Evolutionary conservation across 2,113 vertebrate species (phyloP), one percentile per base, ranked within the genome.

Genomic region (Caretta caretta): DNA sequence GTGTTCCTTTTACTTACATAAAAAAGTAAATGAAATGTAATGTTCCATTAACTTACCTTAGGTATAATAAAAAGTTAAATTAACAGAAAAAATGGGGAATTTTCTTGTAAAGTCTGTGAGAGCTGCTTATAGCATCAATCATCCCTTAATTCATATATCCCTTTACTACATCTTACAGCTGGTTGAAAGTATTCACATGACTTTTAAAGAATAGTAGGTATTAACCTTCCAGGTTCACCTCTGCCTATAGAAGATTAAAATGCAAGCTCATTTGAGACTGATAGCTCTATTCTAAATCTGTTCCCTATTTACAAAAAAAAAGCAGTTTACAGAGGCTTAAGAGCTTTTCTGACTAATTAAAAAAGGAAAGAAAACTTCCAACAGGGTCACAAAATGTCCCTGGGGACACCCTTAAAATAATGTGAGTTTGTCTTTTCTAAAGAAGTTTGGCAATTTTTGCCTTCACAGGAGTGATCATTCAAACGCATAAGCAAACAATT

Each of bases 191-290:
- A 88, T 82, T 94, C 80, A 76, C 54, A 81, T 50, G 90, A 90
- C 96, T 90, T 97, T 94, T 96, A 93, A 97, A 91, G 93, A 85
- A 86, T 86, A 81, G 10, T 35, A 91, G 82, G 79, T 81, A 92
- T 96, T 96, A 96, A 72, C 89, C 49, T 92, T 93, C 86, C 91
- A 93, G 57, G 19, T 95, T 94, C 79, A 76, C 85, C 95, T 93
- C 91, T 62, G 48, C 88, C 50, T 93, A 84, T 24, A 90, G 83
- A 95, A 97, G 94, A 94, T 96, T 91, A 94, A 97, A 95, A 96
- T 46, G 8, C 4, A 59, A 92, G 56, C 9, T 95, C 72, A 83
- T 94, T 86, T 95, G 80, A 88, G 69, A 35, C 78, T 91, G 56
- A 85, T 88, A 88, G 10, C 27, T 49, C 42, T 88, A 85, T 80